Conservation (phyloP, 2,113 vertebrate genomes). For the Phyllopteryx taeniolatus region DNA sequence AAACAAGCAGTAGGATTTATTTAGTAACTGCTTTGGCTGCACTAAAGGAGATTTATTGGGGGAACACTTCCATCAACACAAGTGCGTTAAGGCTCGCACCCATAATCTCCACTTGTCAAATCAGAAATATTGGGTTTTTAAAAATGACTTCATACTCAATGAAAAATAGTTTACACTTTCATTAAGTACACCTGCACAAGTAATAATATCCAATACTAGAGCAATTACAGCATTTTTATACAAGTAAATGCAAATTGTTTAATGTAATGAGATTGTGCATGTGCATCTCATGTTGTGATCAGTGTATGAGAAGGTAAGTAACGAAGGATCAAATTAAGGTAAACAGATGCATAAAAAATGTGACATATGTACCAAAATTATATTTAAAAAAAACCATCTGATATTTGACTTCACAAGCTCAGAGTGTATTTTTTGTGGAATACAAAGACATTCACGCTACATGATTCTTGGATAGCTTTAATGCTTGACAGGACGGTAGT, state of each 20-base stretch:
- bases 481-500: too few relatives aligned
- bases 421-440: background rate
- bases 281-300: too few relatives aligned
- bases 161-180: background rate
- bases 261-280: background rate
- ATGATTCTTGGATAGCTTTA: too few relatives aligned
- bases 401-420: background rate
- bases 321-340: too few relatives aligned
- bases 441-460: background rate
- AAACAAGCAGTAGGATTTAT: conserved; percentile 31
- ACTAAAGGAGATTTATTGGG: conserved; percentile 20
- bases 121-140: background rate
- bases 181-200: background rate
- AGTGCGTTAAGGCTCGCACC: background rate
- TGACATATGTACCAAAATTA: background rate
- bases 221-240: background rate
- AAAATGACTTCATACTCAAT: background rate
- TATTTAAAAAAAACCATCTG: background rate
- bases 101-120: conserved; percentile 8
- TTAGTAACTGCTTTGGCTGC: conserved; percentile 26
- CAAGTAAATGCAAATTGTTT: background rate
- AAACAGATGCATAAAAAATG: too few relatives aligned
- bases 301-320: too few relatives aligned
- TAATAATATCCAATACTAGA: background rate
- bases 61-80: conserved; percentile 6